Conservation (phyloP, 2,113 vertebrate species). For the Barbus barbus region DNA sequence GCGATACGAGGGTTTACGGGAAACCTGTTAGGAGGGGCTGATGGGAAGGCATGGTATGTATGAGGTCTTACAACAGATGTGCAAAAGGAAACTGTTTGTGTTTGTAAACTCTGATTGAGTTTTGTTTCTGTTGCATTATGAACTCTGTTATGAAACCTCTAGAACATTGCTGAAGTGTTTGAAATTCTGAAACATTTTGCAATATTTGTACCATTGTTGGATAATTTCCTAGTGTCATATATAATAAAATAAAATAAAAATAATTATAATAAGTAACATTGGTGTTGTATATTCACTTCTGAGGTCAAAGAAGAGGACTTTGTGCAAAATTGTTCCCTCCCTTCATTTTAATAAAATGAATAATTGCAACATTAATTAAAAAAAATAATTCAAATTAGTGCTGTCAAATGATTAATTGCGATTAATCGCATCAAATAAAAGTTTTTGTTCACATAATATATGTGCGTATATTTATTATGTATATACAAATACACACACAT, state of each 20-base stretch:
- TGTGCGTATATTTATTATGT: too few species aligned
- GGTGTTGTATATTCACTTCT: neutral
- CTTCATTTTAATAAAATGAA: too few species aligned
- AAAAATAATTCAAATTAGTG: too few species aligned
- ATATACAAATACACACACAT: too few species aligned
- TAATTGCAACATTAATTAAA: neutral
- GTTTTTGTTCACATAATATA: too few species aligned
- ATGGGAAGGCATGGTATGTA: conserved; percentile 47
- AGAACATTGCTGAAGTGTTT: neutral
- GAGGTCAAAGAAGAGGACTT: neutral
- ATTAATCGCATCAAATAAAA: too few species aligned
- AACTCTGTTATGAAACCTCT: conserved; percentile 10
- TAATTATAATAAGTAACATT: neutral
- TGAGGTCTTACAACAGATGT: conserved; percentile 42
- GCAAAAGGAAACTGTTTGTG: neutral
- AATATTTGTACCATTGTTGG: neutral
- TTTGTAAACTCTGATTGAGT: neutral
- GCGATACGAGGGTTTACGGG: conserved; percentile 56
- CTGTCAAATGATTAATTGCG: too few species aligned
- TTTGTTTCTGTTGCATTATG: neutral
- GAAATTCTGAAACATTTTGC: neutral
- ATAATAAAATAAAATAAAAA: neutral
- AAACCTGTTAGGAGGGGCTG: conserved; percentile 58
- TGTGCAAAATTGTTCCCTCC: too few species aligned
- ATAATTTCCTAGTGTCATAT: neutral